Percentiles rank a stretch among this genome's conserved stretches.
Conservation (phyloP, 2,113 vertebrate genomes). For the Haliaeetus leucogaster region DNA sequence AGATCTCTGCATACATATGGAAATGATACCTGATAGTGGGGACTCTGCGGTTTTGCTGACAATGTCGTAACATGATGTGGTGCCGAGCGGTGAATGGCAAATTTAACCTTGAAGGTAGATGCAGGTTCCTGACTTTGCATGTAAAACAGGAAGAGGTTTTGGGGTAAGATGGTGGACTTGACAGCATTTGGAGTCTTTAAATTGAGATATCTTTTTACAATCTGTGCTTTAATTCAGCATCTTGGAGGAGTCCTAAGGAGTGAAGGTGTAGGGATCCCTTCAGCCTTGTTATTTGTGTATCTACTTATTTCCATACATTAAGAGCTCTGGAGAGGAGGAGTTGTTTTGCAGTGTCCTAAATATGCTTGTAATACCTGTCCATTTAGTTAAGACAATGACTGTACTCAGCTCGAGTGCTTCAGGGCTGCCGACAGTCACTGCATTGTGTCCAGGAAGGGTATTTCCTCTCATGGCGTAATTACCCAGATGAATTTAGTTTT, state of each 20-base stretch:
- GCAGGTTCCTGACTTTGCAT: neutral
- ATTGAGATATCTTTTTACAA: neutral
- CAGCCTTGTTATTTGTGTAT: neutral
- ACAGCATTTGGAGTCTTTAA: neutral
- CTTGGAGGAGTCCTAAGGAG: neutral
- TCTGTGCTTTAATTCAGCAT: neutral
- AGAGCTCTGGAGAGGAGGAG: neutral
- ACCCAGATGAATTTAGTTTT: neutral
- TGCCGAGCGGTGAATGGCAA: neutral
- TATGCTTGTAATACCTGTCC: neutral
- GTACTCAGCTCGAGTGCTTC: fast-evolving
- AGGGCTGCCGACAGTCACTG: neutral
- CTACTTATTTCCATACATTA: neutral
- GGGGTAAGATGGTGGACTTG: neutral
- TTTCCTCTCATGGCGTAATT: neutral
- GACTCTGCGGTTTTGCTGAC: neutral
- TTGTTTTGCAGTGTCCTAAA: neutral
- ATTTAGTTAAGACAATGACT: neutral
- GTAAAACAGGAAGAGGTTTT: neutral
- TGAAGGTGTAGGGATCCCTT: neutral
- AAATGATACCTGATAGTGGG: neutral
- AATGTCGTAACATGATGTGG: neutral
- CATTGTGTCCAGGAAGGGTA: neutral
- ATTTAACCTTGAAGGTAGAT: slow-evolving; percentile 2
- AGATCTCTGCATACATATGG: neutral